These are phyloP conservation scores for Distichodus sexfasciatus DNA, from an alignment of 2,797 vertebrate species.

Conservation along the genomic window DNA sequence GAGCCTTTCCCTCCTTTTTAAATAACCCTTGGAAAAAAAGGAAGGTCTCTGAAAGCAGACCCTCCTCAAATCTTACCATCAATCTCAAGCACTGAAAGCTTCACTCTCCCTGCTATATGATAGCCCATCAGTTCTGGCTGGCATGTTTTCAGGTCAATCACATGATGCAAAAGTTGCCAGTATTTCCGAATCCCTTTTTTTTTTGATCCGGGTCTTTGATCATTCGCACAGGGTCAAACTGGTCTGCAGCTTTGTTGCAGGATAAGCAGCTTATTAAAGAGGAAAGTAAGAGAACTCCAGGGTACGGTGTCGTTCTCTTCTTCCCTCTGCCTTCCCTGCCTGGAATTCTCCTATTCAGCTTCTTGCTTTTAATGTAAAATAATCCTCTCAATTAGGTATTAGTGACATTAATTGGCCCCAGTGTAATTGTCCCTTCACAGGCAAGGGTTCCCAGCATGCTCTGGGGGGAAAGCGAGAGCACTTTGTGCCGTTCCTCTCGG, in stretches of 20 bases:
- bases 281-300: constrained; percentile 9
- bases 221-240: background rate
- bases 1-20: background rate
- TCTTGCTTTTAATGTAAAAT: constrained; percentile 65
- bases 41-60: constrained; percentile 5
- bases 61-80: background rate
- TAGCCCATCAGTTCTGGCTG: background rate
- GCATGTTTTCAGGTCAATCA: background rate
- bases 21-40: constrained; percentile 2
- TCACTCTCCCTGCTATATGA: background rate
- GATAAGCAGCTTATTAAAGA: constrained; percentile 26
- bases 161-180: constrained; percentile 6
- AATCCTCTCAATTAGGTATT: constrained; percentile 72
- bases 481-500: constrained; percentile 27
- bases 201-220: background rate
- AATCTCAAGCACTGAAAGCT: background rate
- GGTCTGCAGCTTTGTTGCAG: constrained; percentile 5
- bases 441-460: constrained; percentile 62
- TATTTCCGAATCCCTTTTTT: background rate
- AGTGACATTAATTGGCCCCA: constrained; percentile 70
- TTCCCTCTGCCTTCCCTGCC: constrained; percentile 34
- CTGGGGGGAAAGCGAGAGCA: constrained; percentile 49
- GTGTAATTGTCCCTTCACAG: constrained; percentile 72
- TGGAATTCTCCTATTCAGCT: constrained; percentile 53
- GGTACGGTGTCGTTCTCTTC: constrained; percentile 8